Evolutionary conservation across 2,797 vertebrate genomes (phyloP).

Genomic region (Acanthurus tractus): DNA sequence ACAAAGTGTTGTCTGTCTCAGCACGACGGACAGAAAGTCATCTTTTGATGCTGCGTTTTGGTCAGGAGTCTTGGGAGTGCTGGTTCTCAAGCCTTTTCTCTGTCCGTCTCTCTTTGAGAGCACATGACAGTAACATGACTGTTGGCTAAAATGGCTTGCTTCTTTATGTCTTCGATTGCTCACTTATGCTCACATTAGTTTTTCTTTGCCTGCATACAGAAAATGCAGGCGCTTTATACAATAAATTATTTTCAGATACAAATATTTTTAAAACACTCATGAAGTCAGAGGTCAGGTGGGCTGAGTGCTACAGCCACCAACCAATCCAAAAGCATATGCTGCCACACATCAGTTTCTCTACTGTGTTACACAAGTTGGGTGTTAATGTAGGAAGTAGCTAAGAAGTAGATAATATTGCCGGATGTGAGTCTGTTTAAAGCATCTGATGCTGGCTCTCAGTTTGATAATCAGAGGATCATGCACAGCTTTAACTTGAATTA

Average conservation of each 20-base stretch:
- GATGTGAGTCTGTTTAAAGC: slow-evolving; percentile 66
- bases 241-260: slow-evolving; percentile 14
- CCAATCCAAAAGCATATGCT: slow-evolving; percentile 41
- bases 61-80: slow-evolving; percentile 31
- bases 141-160: slow-evolving; percentile 30
- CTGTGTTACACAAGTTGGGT: slow-evolving; percentile 18
- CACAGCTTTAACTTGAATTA: slow-evolving; percentile 55
- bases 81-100: slow-evolving; percentile 11
- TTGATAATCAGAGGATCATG: slow-evolving; percentile 61
- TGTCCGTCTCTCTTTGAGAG: slow-evolving; percentile 17
- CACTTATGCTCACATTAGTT: slow-evolving; percentile 2
- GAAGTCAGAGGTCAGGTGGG: slow-evolving; percentile 55
- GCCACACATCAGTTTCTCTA: slow-evolving; percentile 12
- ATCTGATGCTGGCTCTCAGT: slow-evolving; percentile 34
- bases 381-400: slow-evolving; percentile 32
- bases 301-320: slow-evolving; percentile 33
- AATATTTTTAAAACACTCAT: background rate
- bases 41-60: slow-evolving; percentile 46
- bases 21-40: slow-evolving; percentile 40
- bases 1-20: slow-evolving; percentile 67
- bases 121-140: slow-evolving; percentile 25
- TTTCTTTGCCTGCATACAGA: slow-evolving; percentile 11
- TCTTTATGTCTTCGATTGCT: slow-evolving; percentile 44
- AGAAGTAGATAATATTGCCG: slow-evolving; percentile 35
- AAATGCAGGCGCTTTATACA: background rate